Percentiles rank a stretch among this genome's conserved stretches.
phyloP scores from a whole-genome alignment of 2,797 vertebrate species.

The Poecilia velifera region DNA sequence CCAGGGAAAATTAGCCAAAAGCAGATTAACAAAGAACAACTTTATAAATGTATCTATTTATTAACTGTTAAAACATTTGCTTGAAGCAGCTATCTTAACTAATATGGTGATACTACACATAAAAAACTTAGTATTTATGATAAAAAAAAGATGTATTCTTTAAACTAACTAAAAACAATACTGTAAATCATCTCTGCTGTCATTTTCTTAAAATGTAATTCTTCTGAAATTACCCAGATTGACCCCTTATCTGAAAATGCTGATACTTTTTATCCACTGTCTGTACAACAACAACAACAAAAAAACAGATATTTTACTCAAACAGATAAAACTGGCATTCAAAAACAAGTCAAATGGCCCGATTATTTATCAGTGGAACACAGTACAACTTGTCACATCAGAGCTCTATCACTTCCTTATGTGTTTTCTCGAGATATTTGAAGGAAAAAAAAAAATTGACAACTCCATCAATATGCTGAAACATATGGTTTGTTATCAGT shows the following conservation, averaged over 20 bases:
- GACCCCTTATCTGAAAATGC: neutral
- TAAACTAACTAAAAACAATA: neutral
- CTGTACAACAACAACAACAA: no score
- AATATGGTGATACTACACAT: neutral
- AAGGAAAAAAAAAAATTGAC: neutral
- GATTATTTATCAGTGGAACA: neutral
- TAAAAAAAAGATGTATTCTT: neutral
- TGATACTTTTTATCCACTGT: neutral
- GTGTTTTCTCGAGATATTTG: neutral
- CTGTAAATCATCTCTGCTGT: neutral
- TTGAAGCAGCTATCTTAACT: neutral
- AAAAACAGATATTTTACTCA: neutral
- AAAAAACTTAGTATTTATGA: neutral
- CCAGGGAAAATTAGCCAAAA: neutral
- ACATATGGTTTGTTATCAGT: neutral
- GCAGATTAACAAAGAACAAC: neutral
- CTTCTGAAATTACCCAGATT: neutral
- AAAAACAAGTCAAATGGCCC: neutral
- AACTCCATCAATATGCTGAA: neutral
- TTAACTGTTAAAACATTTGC: neutral
- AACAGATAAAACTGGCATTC: neutral
- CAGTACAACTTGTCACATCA: neutral
- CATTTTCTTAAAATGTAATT: neutral
- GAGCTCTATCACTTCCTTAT: neutral
- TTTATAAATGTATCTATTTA: neutral